These are phyloP conservation scores for Oscheius sp. DNA, from an alignment of 2,888 invertebrate genomes.

Conservation along the genomic window DNA sequence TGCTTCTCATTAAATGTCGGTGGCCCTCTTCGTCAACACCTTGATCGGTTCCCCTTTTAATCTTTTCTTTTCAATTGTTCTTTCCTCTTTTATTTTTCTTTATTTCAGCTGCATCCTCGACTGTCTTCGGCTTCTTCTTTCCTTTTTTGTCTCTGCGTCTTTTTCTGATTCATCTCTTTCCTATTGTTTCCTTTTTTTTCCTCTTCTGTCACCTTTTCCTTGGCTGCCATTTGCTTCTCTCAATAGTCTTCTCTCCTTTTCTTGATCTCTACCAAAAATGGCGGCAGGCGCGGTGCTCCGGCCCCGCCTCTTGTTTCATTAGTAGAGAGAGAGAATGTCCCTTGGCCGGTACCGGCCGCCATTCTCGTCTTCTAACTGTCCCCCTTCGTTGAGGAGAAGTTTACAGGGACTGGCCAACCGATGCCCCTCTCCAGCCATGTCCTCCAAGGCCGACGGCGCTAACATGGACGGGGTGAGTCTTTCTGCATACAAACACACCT, in stretches of 20 bases:
- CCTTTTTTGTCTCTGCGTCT: not conserved
- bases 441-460: constrained; percentile 34
- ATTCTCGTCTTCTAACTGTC: not conserved
- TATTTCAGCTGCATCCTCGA: not conserved
- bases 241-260: not conserved
- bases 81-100: not conserved
- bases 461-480: constrained; percentile 8
- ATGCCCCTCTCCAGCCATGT: constrained; percentile 33
- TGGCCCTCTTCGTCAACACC: not conserved
- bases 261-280: not conserved
- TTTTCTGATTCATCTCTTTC: not conserved
- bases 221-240: not conserved
- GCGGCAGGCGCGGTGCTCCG: not conserved
- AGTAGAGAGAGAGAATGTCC: constrained; percentile 5
- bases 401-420: constrained; percentile 34
- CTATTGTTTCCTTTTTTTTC: not conserved
- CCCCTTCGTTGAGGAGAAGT: not conserved
- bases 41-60: not conserved
- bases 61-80: not conserved
- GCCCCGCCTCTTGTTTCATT: constrained; percentile 21
- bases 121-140: not conserved
- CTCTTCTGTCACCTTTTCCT: not conserved
- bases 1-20: not conserved
- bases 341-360: constrained; percentile 4
- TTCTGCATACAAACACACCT: not conserved